Conservation (phyloP, 2,888 invertebrate species). For the Tortrix viridana region DNA sequence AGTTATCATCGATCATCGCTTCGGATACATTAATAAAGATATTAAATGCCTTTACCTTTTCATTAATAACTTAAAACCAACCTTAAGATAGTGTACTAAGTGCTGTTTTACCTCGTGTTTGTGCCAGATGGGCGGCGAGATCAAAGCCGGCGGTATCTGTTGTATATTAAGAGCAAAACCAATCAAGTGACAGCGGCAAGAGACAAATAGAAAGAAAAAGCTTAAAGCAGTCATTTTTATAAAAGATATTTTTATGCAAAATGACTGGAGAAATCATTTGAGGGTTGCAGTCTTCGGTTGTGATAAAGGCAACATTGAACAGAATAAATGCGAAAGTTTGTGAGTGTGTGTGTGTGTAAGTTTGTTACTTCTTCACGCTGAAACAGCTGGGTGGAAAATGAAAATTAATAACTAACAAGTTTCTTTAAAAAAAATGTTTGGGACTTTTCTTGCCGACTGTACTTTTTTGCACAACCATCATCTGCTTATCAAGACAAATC, state of each 20-base stretch:
- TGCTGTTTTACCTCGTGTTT: slow-evolving; percentile 34
- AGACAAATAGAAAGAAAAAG: slow-evolving; percentile 55
- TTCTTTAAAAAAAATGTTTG: too few species aligned
- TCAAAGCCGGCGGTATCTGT: slow-evolving; percentile 69
- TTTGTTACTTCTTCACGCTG: too few species aligned
- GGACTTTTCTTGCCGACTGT: too few species aligned
- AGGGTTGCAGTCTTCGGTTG: too few species aligned
- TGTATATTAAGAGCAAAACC: slow-evolving; percentile 69
- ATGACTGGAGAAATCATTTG: slow-evolving; percentile 13
- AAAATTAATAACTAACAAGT: too few species aligned
- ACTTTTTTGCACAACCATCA: too few species aligned
- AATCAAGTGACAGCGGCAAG: slow-evolving; percentile 71
- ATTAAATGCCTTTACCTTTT: slow-evolving; percentile 69
- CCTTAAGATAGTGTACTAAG: slow-evolving; percentile 36
- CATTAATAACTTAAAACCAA: slow-evolving; percentile 38
- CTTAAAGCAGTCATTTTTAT: slow-evolving; percentile 59
- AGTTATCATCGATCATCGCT: slow-evolving; percentile 80
- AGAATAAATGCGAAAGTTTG: too few species aligned
- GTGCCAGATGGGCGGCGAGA: slow-evolving; percentile 59
- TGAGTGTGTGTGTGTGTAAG: too few species aligned
- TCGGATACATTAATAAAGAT: slow-evolving; percentile 79
- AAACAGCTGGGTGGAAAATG: too few species aligned
- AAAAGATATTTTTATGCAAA: slow-evolving; percentile 44
- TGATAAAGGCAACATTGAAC: too few species aligned
- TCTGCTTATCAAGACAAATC: too few species aligned